Conservation (phyloP, 2,888 invertebrate genomes). For the Chironomus riparius region DNA sequence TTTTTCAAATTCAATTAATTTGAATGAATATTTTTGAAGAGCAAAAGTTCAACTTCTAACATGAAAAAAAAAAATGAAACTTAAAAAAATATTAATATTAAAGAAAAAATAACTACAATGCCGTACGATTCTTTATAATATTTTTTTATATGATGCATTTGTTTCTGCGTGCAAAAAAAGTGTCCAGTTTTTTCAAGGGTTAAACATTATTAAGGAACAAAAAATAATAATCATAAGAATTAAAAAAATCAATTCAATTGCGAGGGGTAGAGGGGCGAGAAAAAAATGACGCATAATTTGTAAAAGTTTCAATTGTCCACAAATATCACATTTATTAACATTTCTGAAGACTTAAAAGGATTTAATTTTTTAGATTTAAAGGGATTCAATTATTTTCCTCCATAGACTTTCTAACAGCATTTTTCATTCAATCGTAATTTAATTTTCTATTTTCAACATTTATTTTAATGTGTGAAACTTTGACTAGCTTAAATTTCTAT, state of each 20-base stretch:
- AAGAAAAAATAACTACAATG: not conserved
- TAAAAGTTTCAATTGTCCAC: no score
- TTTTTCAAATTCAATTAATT: not conserved
- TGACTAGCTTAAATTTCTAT: no score
- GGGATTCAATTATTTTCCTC: no score
- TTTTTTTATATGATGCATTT: slow-evolving; percentile 7
- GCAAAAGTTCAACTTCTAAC: not conserved
- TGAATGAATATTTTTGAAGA: not conserved
- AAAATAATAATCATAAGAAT: not conserved
- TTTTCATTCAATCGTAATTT: no score
- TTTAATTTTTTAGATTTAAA: no score
- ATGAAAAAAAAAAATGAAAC: not conserved
- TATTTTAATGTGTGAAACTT: no score
- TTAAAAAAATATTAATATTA: not conserved
- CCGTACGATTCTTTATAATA: not conserved
- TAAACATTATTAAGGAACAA: no score
- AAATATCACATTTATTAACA: no score
- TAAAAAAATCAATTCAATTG: not conserved
- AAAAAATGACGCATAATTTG: not conserved
- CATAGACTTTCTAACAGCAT: no score
- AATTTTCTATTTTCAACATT: no score
- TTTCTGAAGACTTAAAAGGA: no score
- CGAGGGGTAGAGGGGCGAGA: not conserved
- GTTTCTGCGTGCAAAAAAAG: slow-evolving; percentile 18
- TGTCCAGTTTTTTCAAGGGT: slow-evolving; percentile 6